Percentiles rank a stretch among this genome's conserved stretches.
Conservation (phyloP, 2,113 vertebrate genomes). For the Pipra filicauda region DNA sequence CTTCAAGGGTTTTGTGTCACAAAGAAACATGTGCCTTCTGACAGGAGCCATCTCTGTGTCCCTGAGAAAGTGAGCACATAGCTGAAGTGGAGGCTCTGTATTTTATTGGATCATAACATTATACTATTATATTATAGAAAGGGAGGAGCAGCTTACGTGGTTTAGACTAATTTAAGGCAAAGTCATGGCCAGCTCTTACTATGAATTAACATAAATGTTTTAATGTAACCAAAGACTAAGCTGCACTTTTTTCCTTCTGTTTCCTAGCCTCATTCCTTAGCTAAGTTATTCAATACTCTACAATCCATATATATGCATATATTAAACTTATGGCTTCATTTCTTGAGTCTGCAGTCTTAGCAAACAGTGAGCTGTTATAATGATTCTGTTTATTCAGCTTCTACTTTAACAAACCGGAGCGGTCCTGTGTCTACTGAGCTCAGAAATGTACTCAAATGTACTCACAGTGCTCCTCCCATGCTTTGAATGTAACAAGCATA, state of each 20-base stretch:
- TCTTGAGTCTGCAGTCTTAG: neutral
- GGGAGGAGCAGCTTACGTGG: neutral
- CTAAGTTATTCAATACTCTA: neutral
- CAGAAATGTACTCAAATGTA: neutral
- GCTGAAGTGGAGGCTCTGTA: neutral
- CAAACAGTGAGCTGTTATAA: neutral
- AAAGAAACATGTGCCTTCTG: neutral
- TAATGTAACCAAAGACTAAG: neutral
- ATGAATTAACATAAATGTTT: neutral
- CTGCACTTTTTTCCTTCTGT: neutral
- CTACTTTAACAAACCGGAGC: neutral
- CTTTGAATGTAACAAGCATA: neutral
- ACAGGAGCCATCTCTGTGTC: neutral
- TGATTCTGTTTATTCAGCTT: neutral
- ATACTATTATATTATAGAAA: neutral
- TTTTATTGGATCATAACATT: neutral
- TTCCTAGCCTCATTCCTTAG: neutral
- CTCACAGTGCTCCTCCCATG: neutral
- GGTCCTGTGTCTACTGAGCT: neutral
- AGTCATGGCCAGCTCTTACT: neutral
- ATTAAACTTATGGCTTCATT: neutral
- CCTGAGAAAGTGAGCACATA: neutral
- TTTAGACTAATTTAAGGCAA: neutral
- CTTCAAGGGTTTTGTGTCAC: neutral
- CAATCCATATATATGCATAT: neutral